phyloP scores from a whole-genome alignment of 2,888 invertebrate genomes.

The Dryobota labecula region DNA sequence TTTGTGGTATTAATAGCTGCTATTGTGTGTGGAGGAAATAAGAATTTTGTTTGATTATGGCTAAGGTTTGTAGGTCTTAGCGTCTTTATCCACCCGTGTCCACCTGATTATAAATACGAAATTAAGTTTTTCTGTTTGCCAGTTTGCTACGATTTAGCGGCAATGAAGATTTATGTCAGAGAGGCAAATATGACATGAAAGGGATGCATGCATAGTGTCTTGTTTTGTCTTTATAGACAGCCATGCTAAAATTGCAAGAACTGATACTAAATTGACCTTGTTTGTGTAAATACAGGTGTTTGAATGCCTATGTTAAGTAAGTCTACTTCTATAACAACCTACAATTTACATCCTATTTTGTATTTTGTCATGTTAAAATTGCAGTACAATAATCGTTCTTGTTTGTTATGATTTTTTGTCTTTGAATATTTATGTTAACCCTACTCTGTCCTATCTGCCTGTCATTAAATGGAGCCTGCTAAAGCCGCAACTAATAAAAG shows the following conservation, averaged over 20 bases:
- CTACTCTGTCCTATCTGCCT: too few relatives aligned
- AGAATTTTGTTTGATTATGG: slow-evolving; percentile 36
- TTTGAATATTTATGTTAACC: neutral
- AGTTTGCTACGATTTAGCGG: neutral
- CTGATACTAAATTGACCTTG: neutral
- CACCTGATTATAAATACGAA: neutral
- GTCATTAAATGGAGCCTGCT: neutral
- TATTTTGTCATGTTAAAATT: neutral
- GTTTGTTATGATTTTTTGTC: neutral
- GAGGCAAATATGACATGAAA: neutral
- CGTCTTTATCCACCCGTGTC: neutral
- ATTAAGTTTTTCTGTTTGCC: neutral
- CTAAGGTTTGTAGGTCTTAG: slow-evolving; percentile 19
- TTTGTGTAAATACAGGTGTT: neutral
- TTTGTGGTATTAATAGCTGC: slow-evolving; percentile 47
- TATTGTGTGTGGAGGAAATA: slow-evolving; percentile 50
- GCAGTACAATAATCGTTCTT: neutral
- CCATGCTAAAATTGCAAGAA: neutral
- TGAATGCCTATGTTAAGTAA: neutral
- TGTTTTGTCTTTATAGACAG: neutral
- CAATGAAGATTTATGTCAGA: neutral
- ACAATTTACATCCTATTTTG: too few relatives aligned
- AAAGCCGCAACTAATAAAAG: slow-evolving; percentile 16
- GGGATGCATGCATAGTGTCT: neutral
- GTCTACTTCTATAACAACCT: neutral